phyloP scores from a whole-genome alignment of 2,888 invertebrate species.

The Diarsia mendica region DNA sequence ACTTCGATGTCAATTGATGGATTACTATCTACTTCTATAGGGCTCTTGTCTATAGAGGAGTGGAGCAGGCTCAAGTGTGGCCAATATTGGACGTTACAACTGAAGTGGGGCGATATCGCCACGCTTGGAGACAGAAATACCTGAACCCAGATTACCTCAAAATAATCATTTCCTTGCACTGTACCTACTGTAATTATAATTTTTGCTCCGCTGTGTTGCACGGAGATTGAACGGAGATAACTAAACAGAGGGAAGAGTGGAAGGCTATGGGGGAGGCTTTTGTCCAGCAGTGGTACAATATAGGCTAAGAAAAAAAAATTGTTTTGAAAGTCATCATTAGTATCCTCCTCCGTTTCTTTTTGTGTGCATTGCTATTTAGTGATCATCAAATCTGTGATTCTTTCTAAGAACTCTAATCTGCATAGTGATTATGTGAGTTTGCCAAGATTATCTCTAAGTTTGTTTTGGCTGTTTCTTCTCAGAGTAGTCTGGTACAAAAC shows the following conservation, averaged over 20 bases:
- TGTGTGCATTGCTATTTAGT: neutral
- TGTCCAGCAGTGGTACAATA: no score
- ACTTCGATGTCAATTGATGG: conserved; percentile 34
- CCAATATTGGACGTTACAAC: conserved; percentile 32
- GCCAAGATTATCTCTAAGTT: no score
- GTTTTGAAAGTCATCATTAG: neutral
- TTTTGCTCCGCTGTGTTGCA: no score
- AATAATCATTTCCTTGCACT: neutral
- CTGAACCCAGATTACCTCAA: neutral
- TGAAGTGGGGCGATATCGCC: neutral
- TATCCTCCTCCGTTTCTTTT: neutral
- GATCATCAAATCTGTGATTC: neutral
- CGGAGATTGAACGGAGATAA: no score
- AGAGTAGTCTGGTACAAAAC: no score
- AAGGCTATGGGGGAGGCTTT: no score
- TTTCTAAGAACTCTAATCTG: no score
- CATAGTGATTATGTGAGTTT: no score
- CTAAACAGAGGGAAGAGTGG: no score
- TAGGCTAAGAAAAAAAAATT: no score
- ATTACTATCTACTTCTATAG: conserved; percentile 25
- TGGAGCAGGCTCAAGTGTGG: conserved; percentile 14
- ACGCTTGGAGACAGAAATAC: neutral
- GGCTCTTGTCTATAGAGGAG: conserved; percentile 22
- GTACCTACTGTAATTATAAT: no score
- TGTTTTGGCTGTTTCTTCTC: no score